These are phyloP conservation scores for Thalassophryne amazonica DNA, from an alignment of 2,797 vertebrate genomes.

Conservation along the genomic window DNA sequence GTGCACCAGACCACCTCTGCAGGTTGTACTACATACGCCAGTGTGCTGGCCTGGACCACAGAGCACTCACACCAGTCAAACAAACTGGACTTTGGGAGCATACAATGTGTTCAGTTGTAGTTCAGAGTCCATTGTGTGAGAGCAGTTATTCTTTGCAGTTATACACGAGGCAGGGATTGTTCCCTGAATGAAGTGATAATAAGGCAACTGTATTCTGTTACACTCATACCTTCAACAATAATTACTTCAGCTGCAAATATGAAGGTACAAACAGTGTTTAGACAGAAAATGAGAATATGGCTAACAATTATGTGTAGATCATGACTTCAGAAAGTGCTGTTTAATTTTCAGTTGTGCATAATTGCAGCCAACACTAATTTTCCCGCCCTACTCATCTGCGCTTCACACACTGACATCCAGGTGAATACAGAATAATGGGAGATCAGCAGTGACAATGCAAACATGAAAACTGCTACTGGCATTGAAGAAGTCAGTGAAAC, in stretches of 20 bases:
- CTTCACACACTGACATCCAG: background rate
- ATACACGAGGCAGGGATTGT: rapidly evolving
- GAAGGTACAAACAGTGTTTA: background rate
- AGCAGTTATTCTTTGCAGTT: no score
- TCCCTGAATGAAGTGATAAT: background rate
- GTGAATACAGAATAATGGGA: background rate
- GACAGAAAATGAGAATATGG: background rate
- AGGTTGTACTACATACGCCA: no score
- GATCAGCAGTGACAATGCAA: background rate
- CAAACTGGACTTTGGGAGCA: no score
- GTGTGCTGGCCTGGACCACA: no score
- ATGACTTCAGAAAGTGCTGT: background rate
- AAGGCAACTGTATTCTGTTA: background rate
- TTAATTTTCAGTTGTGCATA: background rate
- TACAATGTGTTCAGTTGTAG: no score
- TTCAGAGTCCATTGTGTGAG: no score
- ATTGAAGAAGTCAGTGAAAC: background rate
- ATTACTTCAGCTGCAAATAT: background rate
- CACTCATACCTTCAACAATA: background rate
- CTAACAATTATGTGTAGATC: background rate
- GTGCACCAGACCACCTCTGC: no score
- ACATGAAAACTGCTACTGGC: background rate
- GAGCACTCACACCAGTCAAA: no score
- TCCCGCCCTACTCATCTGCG: background rate
- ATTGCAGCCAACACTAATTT: no score